These are phyloP conservation scores for Brachyrhaphis roseni DNA, from an alignment of 2,797 vertebrate genomes.

Conservation along the genomic window DNA sequence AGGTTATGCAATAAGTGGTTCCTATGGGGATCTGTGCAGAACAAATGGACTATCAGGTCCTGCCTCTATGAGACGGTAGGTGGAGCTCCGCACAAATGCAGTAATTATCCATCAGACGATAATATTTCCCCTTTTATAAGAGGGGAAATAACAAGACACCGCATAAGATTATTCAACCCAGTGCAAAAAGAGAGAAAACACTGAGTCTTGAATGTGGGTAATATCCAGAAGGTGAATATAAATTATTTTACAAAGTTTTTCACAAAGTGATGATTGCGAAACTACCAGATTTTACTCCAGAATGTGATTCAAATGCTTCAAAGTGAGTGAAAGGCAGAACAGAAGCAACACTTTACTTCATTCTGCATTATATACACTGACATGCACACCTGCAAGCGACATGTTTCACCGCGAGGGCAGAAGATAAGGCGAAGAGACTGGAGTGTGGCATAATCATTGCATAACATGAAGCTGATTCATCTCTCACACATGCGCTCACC, in stretches of 20 bases:
- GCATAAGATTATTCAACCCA: neutral
- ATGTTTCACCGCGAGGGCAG: conserved; percentile 51
- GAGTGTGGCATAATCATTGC: conserved; percentile 59
- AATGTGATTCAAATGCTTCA: neutral
- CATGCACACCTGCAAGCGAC: conserved; percentile 21
- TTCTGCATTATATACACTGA: neutral
- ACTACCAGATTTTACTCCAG: neutral
- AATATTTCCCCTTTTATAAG: neutral
- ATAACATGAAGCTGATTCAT: conserved; percentile 72
- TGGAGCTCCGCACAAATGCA: neutral
- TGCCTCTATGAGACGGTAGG: neutral
- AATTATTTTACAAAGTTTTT: neutral
- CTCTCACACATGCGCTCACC: conserved; percentile 19
- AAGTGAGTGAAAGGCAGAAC: neutral
- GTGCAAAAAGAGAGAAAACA: neutral
- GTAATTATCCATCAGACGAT: neutral
- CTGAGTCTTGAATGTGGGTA: neutral
- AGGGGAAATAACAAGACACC: neutral
- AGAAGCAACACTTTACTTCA: neutral
- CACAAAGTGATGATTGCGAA: neutral
- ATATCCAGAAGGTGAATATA: neutral
- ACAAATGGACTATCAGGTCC: neutral
- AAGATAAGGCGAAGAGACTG: conserved; percentile 53
- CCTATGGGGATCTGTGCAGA: neutral
- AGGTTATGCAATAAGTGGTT: neutral